phyloP scores from a whole-genome alignment of 92 coral and sea anemone species.

The Porites divaricata region DNA sequence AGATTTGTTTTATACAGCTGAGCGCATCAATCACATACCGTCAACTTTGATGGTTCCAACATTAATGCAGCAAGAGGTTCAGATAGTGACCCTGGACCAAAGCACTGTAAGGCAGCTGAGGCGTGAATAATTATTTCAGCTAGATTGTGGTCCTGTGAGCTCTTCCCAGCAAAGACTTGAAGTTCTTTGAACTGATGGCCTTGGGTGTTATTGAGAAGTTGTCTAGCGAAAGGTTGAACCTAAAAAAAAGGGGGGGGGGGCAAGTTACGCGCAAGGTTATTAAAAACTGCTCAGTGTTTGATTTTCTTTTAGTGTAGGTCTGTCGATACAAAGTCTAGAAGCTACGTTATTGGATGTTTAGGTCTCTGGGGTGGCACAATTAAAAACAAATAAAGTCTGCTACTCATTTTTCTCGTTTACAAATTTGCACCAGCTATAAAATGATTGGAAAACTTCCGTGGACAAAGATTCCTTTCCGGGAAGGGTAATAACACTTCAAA shows the following conservation, averaged over 20 bases:
- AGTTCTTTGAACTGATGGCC: constrained; percentile 38
- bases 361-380: no score
- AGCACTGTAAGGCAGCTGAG: constrained; percentile 33
- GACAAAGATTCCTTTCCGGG: no score
- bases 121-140: constrained; percentile 66
- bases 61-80: constrained; percentile 44
- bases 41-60: constrained; percentile 49
- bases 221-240: constrained; percentile 49
- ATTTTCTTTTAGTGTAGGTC: no score
- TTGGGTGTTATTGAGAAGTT: constrained; percentile 51
- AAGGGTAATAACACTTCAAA: no score
- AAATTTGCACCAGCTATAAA: no score
- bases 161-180: constrained; percentile 30
- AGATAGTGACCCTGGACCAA: constrained; percentile 41
- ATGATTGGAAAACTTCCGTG: no score
- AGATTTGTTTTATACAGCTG: background rate
- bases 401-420: no score
- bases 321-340: no score
- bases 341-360: no score
- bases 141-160: constrained; percentile 47
- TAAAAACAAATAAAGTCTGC: no score
- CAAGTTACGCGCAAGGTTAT: no score
- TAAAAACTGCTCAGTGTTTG: no score
- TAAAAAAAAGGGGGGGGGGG: background rate
- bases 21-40: constrained; percentile 13